Percentiles rank a stretch among this genome's conserved stretches.
These are phyloP conservation scores for Artibeus lituratus DNA, from an alignment of 2,797 vertebrate species.

Conservation along the genomic window DNA sequence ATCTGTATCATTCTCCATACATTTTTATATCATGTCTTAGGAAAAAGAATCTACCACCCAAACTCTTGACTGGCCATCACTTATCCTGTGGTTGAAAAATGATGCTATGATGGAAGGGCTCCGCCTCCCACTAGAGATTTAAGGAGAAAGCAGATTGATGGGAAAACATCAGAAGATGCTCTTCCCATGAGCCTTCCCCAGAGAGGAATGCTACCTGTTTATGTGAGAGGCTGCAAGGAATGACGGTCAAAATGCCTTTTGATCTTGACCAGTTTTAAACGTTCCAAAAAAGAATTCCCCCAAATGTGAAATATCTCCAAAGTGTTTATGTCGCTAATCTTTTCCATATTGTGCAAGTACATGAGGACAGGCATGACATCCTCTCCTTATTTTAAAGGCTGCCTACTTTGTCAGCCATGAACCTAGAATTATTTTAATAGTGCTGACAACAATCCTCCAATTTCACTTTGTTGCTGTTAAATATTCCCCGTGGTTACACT, in stretches of 20 bases:
- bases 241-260: not conserved
- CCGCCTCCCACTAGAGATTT: not conserved
- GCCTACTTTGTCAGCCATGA: not conserved
- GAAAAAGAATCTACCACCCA: constrained; percentile 21
- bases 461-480: not conserved
- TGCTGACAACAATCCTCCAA: not conserved
- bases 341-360: not conserved
- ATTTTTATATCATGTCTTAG: constrained; percentile 58
- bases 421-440: not conserved
- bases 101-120: not conserved
- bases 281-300: not conserved
- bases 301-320: not conserved
- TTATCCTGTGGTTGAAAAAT: constrained; percentile 46
- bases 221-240: not conserved
- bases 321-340: not conserved
- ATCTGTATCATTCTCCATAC: not conserved
- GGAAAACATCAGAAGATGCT: not conserved
- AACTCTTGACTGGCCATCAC: not conserved
- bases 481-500: not conserved
- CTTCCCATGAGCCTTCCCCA: not conserved
- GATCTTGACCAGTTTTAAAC: not conserved
- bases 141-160: not conserved
- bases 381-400: not conserved
- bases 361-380: not conserved
- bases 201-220: not conserved